Base-by-base conservation (phyloP, 2,888 invertebrate species). In the Caenorhabditis drosophilae region DNA sequence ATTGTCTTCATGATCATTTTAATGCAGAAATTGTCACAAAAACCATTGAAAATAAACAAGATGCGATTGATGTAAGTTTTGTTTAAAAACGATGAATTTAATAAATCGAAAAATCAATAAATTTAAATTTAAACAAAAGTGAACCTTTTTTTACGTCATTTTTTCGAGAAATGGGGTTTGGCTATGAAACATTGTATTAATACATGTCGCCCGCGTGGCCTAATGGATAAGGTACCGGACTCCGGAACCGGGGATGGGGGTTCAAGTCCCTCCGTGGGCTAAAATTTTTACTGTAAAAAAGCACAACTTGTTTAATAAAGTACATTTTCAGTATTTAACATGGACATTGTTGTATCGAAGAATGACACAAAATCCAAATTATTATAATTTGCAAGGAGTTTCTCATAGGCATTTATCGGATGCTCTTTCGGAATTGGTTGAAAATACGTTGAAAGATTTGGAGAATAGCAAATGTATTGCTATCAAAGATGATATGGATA, bases 11-110 rank as follows among this genome's bases (percentile, higher is more conserved):
- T 85, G 98, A 99, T 86, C 98, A 99, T 86, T 94, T 99, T 85
- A 99, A 98, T 86, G 98, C 98, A 0, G 98, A 99, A 87, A 95
- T 99, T 55, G 97, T 99, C 0, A 98, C 98, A 0, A 97, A 97
- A 85, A 98, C 97, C 0, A 94, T 99, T 77, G 98, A 98, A 86
- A 98, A 98, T 87, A 99, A 99, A 84, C 98, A 99, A 84, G 98
- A 99, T 84, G 97, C 97, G 0, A 97, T 99, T 0, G 98, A 99
- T 67, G 76, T 76, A 46, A 62, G 69, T 67, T 4, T 41, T 49
- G 41, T 23, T 25, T 2, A 38, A 18, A 4, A 12, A 42, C 4
- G 2, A 23, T 12, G 7, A 23, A 15, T 20, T 40, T 16, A 15
- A 15, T 7, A 40, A 40, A 18, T n/a, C n/a, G n/a, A n/a, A n/a